Base-by-base conservation (phyloP, 2,113 vertebrate species). In the Clarias gariepinus region DNA sequence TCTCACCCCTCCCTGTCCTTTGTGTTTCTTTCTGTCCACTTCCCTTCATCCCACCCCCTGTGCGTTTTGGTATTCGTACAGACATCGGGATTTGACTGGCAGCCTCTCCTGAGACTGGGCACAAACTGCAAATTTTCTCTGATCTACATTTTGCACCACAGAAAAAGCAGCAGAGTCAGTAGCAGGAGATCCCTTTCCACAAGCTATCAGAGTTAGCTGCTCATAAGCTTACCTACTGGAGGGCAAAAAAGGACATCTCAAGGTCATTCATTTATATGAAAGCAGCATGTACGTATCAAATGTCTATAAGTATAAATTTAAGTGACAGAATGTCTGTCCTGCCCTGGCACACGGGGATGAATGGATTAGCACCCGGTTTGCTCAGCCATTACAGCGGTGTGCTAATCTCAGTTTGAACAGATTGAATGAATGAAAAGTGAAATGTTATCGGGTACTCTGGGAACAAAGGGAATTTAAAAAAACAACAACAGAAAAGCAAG, bases 111-210 rank as follows among this genome's bases (percentile, higher is more conserved):
- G 93, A 94, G 93, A 95, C 93, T 82, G 87, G 88, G 92, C 91
- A 92, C 92, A 92, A 92, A 91, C 91, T 90, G 87, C 90, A 91
- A 91, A 93, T 93, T 94, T 84, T 89, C 90, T 95, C 93, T 93
- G 93, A 95, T 95, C 94, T 94, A 93, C 93, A 94, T 94, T 95
- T 94, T 95, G 93, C 93, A 94, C 94, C 86, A 92, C 93, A 90
- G 92, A 91, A 88, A 81, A 23, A 18, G 80, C 57, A 86, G 88
- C 90, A 91, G 83, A 87, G 91, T 91, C 90, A 91, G 89, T 88
- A 87, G 89, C 68, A 61, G 87, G 36, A 89, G 87, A 90, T 91
- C 87, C 85, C 89, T 83, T 84, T 52, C 84, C 69, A 5, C 81
- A 13, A 77, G 57, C 87, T 66, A 81, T 81, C 77, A 25, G 53